Evolutionary conservation across 2,113 vertebrate genomes (phyloP), one percentile per base, ranked within the genome.

Genomic region (Passer domesticus): DNA sequence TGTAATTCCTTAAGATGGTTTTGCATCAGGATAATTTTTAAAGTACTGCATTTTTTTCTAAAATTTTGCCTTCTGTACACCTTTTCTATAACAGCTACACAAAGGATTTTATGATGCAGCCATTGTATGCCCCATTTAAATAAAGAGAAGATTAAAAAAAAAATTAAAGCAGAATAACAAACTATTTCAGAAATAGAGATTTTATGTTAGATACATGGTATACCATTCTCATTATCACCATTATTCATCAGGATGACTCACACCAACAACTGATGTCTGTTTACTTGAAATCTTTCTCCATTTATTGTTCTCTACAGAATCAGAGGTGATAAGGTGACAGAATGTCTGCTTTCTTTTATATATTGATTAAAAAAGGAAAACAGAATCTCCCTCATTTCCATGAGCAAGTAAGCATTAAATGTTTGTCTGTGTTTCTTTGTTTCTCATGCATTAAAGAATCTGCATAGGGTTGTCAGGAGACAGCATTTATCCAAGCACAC

Each of bases 271-370:
- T 88, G 68, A 95, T 92, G 72, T 50, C 64, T 94, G 31, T 95
- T 97, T 97, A 79, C 90, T 81, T 68, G 30, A 77, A 97, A 89
- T 95, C 59, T 85, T 94, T 89, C 94, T 82, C 75, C 64, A 94
- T 92, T 93, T 97, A 67, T 70, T 95, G 67, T 86, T 88, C 59
- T 70, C 47, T 63, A 37, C 50, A 80, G 79, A 95, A 70, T 77
- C 79, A 60, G 92, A 83, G 59, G 64, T 86, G 72, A 81, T 86
- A 87, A 90, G 59, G 79, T 95, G 85, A 70, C 75, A 95, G 50
- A 79, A 87, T 68, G 58, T 95, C 94, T 95, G 72, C 64, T 95
- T 96, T 94, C 77, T 83, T 74, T 94, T 95, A 80, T 74, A 52
- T 35, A 63, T 89, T 86, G 50, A 86, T 95, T 88, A n/a, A 74